These are phyloP conservation scores for Scomber colias DNA, from an alignment of 2,113 vertebrate genomes.

Conservation along the genomic window DNA sequence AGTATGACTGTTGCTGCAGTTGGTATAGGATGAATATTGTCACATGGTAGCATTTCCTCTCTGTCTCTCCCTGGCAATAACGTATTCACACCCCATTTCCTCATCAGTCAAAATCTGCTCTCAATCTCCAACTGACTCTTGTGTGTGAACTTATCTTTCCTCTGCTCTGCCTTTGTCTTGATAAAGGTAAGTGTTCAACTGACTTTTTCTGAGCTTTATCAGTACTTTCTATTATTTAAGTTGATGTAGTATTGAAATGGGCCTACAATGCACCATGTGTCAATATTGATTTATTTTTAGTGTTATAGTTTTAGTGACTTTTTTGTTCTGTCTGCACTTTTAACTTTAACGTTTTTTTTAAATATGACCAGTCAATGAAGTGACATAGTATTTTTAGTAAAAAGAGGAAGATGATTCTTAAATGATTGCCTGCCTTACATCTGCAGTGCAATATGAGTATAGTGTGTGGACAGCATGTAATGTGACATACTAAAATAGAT, in stretches of 20 bases:
- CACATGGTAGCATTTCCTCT: constrained; percentile 68
- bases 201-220: not conserved
- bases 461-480: too few species aligned
- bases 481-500: too few species aligned
- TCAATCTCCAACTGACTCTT: constrained; percentile 27
- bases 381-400: not conserved
- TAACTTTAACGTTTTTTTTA: not conserved
- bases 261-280: not conserved
- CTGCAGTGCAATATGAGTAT: too few species aligned
- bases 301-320: too few species aligned
- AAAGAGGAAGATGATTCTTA: not conserved
- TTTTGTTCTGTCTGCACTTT: not conserved
- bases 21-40: constrained; percentile 31
- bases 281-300: not conserved
- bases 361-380: not conserved
- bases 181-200: constrained; percentile 59
- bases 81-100: constrained; percentile 42
- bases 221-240: too few species aligned
- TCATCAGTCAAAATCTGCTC: constrained; percentile 31
- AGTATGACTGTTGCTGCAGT: constrained; percentile 7
- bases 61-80: not conserved
- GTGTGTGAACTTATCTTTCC: not conserved
- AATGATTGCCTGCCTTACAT: too few species aligned
- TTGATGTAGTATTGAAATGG: not conserved
- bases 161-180: not conserved